Evolutionary conservation across 2,888 invertebrate species (phyloP).

Genomic region (Ophioninae sp.): DNA sequence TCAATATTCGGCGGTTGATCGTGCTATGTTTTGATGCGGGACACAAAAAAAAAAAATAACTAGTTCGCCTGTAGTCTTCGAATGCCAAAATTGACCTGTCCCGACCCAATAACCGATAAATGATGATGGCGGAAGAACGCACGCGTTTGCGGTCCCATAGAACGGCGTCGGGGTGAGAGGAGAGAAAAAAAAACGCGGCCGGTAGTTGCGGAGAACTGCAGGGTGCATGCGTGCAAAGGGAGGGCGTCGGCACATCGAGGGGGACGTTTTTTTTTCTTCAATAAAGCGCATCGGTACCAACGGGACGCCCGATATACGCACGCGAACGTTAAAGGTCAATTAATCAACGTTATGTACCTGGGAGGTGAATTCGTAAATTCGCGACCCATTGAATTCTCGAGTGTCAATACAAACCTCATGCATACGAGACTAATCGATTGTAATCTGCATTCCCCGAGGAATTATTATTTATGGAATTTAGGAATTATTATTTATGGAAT

Average conservation of each 20-base stretch:
- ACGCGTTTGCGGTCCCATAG: slow-evolving; percentile 35
- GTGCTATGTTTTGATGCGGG: neutral
- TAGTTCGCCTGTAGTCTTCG: slow-evolving; percentile 1
- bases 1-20: neutral
- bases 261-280: neutral
- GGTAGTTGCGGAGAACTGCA: slow-evolving; percentile 59
- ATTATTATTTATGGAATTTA: neutral
- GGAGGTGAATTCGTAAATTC: slow-evolving; percentile 27
- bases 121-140: slow-evolving; percentile 62
- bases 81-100: slow-evolving; percentile 43
- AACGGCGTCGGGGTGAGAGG: neutral
- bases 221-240: slow-evolving; percentile 55
- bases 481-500: neutral
- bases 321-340: slow-evolving; percentile 73
- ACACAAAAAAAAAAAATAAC: neutral
- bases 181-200: slow-evolving; percentile 55
- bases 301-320: slow-evolving; percentile 64
- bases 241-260: slow-evolving; percentile 56
- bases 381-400: slow-evolving; percentile 44
- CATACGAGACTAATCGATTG: neutral
- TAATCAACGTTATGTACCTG: slow-evolving; percentile 68
- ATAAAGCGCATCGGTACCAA: slow-evolving; percentile 6
- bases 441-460: neutral
- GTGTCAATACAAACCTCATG: slow-evolving; percentile 39
- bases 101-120: slow-evolving; percentile 63